Evolutionary conservation across 2,888 invertebrate genomes (phyloP), one percentile per base, ranked within the genome.

Genomic region (Caenorhabditis auriculariae): DNA sequence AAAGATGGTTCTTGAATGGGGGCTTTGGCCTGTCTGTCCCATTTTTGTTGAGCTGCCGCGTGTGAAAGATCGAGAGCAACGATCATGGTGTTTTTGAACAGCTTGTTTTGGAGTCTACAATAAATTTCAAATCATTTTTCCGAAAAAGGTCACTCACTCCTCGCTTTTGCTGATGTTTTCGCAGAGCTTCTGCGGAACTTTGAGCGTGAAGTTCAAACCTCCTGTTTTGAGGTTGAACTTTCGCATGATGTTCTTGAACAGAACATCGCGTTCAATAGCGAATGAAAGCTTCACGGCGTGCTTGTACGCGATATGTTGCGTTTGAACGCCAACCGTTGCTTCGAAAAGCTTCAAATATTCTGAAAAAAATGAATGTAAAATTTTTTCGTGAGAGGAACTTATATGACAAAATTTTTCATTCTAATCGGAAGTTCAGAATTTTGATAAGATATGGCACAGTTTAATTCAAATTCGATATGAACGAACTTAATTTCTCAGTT

Each of bases 161-260:
- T n/a, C n/a, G n/a, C n/a, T n/a, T n/a, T n/a, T n/a, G n/a, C n/a
- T 7, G 7, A 28, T 15, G 19, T 37, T 46, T 19, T 41, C 39
- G 7, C 23, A 3, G 2, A 38, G 17, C 2, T 23, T 19, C 3
- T 27, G 24, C 21, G 64, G 56, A 24, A 59, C 35, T 0, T 51
- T 32, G 9, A 67, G 35, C 9, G 35, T 2, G 42, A 61, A 60
- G 46, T 69, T 69, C 37, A 52, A 27, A 12, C 68, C 68, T 9
- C 68, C 68, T 15, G 58, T 50, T 39, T 69, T 69, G 32, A 54
- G n/a, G 49, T 69, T 69, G 51, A 69, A 55, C 54, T 69, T 69
- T 9, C 54, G 29, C 48, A 68, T 48, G 7, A 68, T 60, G 28
- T 68, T 68, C 9, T 65, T 60, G n/a, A 50, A 53, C 0, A 52